phyloP scores from a whole-genome alignment of 2,113 vertebrate species.

The Hypocryptadius cinnamomeus region DNA sequence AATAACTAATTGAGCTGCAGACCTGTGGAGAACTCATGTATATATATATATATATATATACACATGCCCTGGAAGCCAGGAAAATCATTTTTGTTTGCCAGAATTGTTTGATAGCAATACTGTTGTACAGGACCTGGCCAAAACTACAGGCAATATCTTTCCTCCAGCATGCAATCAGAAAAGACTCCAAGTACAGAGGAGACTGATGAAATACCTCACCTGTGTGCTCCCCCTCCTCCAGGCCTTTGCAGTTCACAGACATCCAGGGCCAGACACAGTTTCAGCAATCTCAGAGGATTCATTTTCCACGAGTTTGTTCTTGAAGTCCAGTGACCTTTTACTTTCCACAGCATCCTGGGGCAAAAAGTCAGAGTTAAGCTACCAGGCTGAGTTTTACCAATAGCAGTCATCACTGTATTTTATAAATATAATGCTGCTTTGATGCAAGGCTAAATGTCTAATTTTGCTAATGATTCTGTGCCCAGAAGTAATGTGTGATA shows the following conservation, averaged over 20 bases:
- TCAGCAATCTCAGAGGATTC: background rate
- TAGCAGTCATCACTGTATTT: background rate
- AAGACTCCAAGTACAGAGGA: background rate
- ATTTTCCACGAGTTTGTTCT: background rate
- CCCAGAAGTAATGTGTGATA: background rate
- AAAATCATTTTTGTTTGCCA: background rate
- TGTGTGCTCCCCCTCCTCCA: background rate
- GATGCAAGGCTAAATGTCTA: background rate
- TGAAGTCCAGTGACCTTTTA: background rate
- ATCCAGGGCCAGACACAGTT: background rate
- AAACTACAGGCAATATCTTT: background rate
- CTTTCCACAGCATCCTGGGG: background rate
- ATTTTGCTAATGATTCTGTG: background rate
- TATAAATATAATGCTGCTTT: background rate
- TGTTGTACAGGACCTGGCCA: background rate
- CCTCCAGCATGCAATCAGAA: background rate
- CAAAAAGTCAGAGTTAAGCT: background rate
- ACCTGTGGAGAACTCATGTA: background rate
- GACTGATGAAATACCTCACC: background rate
- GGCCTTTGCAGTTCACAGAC: background rate
- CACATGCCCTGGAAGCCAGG: background rate
- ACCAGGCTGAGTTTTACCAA: background rate
- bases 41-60: too few species aligned
- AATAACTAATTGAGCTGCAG: background rate
- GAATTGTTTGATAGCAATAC: background rate